Conservation (phyloP, 53 echinoderm and acorn worm species). For the Holothuria leucospilota region DNA sequence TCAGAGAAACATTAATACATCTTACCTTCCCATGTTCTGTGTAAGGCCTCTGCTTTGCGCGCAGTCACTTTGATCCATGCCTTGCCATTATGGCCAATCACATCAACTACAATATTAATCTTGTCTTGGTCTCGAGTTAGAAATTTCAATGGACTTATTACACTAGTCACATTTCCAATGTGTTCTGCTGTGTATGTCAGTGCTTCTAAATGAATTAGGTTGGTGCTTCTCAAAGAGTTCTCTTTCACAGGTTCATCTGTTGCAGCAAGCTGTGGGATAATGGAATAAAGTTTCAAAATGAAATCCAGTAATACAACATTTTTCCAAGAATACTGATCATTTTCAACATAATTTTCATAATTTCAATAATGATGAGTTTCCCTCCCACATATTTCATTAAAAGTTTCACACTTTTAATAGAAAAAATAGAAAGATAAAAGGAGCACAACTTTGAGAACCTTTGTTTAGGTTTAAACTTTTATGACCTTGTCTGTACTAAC, state of each 20-base stretch:
- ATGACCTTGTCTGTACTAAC: too few species aligned
- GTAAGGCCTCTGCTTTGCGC: slow-evolving; percentile 88
- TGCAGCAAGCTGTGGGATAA: slow-evolving; percentile 61
- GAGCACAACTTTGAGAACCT: too few species aligned
- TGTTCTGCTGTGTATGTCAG: slow-evolving; percentile 78
- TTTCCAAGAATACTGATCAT: neutral
- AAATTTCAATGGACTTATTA: slow-evolving; percentile 77
- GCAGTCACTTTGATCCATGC: slow-evolving; percentile 97
- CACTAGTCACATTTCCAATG: slow-evolving; percentile 71
- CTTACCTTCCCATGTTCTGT: slow-evolving; percentile 89
- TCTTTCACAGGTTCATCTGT: slow-evolving; percentile 76
- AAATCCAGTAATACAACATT: neutral
- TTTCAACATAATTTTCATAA: too few species aligned
- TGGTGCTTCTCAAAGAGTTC: slow-evolving; percentile 88
- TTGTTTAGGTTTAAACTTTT: too few species aligned
- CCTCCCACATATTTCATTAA: too few species aligned
- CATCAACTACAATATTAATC: slow-evolving; percentile 76
- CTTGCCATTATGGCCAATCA: slow-evolving; percentile 72
- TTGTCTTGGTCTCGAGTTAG: slow-evolving; percentile 60
- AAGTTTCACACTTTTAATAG: too few species aligned
- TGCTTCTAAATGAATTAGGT: slow-evolving; percentile 87
- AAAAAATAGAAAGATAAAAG: too few species aligned
- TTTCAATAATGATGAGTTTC: too few species aligned
- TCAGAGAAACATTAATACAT: neutral
- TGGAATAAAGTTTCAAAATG: neutral